phyloP scores from a whole-genome alignment of 1,140 invertebrate species.

The Drosophila bipectinata region DNA sequence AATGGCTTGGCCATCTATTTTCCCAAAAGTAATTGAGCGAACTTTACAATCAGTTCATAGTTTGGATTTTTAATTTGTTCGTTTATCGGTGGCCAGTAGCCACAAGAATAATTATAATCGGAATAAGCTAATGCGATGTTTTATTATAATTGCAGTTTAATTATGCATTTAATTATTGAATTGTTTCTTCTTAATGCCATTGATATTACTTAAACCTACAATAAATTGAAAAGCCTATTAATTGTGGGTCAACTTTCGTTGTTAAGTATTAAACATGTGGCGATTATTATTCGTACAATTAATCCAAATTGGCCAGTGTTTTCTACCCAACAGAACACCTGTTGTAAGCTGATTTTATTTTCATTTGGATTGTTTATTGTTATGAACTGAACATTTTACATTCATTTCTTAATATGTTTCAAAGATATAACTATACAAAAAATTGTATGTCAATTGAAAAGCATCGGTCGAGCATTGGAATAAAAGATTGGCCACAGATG shows the following conservation, averaged over 20 bases:
- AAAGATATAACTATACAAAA: no score
- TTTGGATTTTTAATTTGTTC: conserved; percentile 37
- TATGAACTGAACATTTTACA: no score
- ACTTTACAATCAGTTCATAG: conserved; percentile 43
- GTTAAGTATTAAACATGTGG: neutral
- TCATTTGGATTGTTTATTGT: no score
- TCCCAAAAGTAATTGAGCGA: conserved; percentile 20
- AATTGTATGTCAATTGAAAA: no score
- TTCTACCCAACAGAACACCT: no score
- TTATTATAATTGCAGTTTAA: conserved; percentile 18
- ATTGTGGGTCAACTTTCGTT: neutral
- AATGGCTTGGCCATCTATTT: conserved; percentile 39
- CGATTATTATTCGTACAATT: neutral
- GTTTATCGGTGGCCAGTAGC: conserved; percentile 17
- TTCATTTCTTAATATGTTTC: no score
- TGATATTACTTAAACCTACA: conserved; percentile 1
- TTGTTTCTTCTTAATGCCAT: conserved; percentile 1
- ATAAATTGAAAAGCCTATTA: neutral
- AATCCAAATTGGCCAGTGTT: neutral
- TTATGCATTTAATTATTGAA: conserved; percentile 8
- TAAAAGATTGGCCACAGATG: no score
- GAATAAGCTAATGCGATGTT: conserved; percentile 1
- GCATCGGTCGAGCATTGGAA: no score
- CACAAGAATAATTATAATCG: conserved; percentile 4
- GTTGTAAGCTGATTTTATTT: no score